phyloP scores from a whole-genome alignment of 1,140 invertebrate genomes.

The Periplaneta americana region DNA sequence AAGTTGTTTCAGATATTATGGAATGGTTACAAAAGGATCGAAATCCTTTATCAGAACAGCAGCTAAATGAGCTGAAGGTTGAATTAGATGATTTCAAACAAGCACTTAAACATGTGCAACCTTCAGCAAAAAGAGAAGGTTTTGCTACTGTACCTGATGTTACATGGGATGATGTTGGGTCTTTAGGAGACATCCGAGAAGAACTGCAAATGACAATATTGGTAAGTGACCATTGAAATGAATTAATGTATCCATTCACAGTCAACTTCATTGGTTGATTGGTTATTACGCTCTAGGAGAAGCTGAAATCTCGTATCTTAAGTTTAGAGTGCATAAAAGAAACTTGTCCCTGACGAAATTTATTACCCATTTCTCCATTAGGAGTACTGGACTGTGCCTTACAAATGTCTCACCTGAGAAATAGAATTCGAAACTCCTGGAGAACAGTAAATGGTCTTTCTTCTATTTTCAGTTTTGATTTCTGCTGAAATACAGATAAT shows the following conservation, averaged over 20 bases:
- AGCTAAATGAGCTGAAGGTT: conserved; percentile 54
- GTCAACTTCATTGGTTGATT: no score
- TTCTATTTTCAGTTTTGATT: no score
- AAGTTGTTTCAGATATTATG: background rate
- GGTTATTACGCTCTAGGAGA: no score
- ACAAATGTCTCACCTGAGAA: no score
- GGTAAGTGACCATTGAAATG: conserved; percentile 38
- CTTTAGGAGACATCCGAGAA: conserved; percentile 78
- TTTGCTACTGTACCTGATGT: conserved; percentile 96
- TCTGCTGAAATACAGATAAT: no score
- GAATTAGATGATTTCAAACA: conserved; percentile 67
- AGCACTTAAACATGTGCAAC: conserved; percentile 78
- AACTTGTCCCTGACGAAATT: no score
- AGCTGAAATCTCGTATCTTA: no score
- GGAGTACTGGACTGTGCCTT: no score
- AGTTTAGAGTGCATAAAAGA: no score
- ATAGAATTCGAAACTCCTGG: no score
- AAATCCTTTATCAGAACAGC: conserved; percentile 26
- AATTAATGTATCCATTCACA: background rate
- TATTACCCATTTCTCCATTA: no score
- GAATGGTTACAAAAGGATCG: background rate
- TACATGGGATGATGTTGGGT: conserved; percentile 96
- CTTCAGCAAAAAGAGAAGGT: conserved; percentile 94
- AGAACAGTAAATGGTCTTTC: no score
- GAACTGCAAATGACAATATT: conserved; percentile 88